Percentiles rank a stretch among this genome's conserved stretches.
Evolutionary conservation across 2,888 invertebrate genomes (phyloP).

Genomic region (Drosophila peninsularis): DNA sequence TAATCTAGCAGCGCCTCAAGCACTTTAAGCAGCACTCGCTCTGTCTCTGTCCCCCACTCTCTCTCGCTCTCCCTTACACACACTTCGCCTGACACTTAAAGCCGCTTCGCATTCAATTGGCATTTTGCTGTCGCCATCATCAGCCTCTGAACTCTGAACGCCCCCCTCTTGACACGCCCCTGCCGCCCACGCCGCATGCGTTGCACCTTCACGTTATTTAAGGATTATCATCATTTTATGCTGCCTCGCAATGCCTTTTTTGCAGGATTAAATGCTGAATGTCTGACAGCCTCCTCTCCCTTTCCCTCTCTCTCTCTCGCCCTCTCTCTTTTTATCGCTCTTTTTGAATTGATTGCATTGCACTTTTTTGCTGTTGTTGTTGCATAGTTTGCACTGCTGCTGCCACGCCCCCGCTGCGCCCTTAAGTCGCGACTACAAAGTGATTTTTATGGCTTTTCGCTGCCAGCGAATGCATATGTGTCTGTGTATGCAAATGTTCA

Average conservation of each 20-base stretch:
- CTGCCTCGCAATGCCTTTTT: constrained; percentile 72
- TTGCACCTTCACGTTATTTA: constrained; percentile 60
- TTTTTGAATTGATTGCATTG: constrained; percentile 78
- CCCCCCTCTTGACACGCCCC: background rate
- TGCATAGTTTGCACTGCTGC: constrained; percentile 70
- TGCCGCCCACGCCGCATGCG: background rate
- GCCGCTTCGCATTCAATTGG: constrained; percentile 74
- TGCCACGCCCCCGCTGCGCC: constrained; percentile 26
- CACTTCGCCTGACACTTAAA: constrained; percentile 55
- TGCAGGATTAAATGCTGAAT: constrained; percentile 72
- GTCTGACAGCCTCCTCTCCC: constrained; percentile 4
- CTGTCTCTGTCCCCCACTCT: background rate
- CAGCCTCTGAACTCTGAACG: constrained; percentile 21
- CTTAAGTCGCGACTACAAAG: constrained; percentile 55
- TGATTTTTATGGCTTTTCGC: constrained; percentile 75
- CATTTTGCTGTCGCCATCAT: constrained; percentile 71
- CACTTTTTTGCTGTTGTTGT: constrained; percentile 57
- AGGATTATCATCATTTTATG: constrained; percentile 78
- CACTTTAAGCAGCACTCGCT: constrained; percentile 35
- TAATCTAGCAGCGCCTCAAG: constrained; percentile 43
- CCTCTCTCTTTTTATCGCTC: constrained; percentile 13
- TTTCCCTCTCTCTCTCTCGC: background rate
- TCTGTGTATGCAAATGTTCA: constrained; percentile 65
- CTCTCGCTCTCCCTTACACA: constrained; percentile 5
- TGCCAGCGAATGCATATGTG: constrained; percentile 22